Conservation (phyloP, 1,140 invertebrate genomes). For the Ectropis grisescens region DNA sequence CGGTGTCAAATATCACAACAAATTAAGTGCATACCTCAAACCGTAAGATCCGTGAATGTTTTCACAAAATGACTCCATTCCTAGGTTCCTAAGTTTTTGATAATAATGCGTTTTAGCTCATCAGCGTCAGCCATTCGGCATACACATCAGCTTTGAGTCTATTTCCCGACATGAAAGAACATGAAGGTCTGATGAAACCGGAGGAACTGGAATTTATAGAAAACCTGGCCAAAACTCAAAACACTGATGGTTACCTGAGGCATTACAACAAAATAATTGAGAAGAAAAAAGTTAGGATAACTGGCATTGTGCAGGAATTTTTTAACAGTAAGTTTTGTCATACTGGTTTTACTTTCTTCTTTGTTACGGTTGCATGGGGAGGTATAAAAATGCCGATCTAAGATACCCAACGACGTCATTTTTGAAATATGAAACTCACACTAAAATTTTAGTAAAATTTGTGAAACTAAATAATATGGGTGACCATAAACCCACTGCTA, state of each 20-base stretch:
- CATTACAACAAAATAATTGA: conserved; percentile 24
- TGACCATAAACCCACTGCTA: too few species aligned
- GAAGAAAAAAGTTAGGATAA: conserved; percentile 28
- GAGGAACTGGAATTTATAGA: conserved; percentile 38
- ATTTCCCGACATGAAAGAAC: conserved; percentile 54
- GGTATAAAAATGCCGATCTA: too few species aligned
- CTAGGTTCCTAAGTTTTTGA: too few species aligned
- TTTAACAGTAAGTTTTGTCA: conserved; percentile 27
- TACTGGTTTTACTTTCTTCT: neutral
- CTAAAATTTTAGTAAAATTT: too few species aligned
- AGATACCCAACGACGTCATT: too few species aligned
- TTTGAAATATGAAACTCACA: too few species aligned
- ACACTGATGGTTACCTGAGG: conserved; percentile 29
- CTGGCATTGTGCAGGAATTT: conserved; percentile 38
- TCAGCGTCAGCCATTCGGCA: conserved; percentile 47
- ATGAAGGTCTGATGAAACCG: conserved; percentile 32
- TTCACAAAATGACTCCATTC: too few species aligned
- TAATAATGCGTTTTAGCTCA: conserved; percentile 37
- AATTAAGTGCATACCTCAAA: too few species aligned
- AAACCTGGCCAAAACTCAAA: conserved; percentile 27
- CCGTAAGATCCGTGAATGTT: too few species aligned
- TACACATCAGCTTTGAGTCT: conserved; percentile 50
- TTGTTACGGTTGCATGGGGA: too few species aligned
- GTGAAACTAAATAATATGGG: too few species aligned
- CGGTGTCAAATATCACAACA: too few species aligned